Percentiles rank a stretch among this genome's conserved stretches.
Evolutionary conservation across 2,888 invertebrate species (phyloP).

Genomic region (Leptopilina syphax): DNA sequence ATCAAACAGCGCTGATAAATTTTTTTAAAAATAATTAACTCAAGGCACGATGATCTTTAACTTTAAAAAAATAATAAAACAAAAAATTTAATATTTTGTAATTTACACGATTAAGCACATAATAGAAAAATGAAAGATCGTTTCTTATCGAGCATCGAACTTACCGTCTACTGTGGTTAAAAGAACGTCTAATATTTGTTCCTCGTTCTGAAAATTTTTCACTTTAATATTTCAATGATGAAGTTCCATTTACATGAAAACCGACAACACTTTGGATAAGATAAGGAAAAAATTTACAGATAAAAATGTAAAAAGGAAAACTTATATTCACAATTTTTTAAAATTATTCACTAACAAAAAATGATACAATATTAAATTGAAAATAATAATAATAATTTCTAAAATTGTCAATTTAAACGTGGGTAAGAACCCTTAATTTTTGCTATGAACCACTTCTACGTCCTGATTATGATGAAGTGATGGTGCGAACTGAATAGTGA

Average conservation of each 20-base stretch:
- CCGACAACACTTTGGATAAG: background rate
- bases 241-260: constrained; percentile 1
- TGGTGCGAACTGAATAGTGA: constrained; percentile 32
- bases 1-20: too few species aligned
- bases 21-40: too few species aligned
- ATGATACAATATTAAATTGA: background rate
- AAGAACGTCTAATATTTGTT: background rate
- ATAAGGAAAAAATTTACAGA: background rate
- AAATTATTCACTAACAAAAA: background rate
- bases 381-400: background rate
- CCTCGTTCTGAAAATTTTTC: background rate
- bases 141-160: constrained; percentile 22
- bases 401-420: background rate
- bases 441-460: constrained; percentile 12
- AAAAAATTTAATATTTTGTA: too few species aligned
- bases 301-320: background rate
- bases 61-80: too few species aligned
- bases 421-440: background rate
- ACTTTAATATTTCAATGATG: background rate
- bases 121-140: background rate
- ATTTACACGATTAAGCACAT: background rate
- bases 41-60: too few species aligned
- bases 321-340: background rate
- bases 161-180: constrained; percentile 12
- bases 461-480: constrained; percentile 19